A percentile compares a stretch with the other conserved stretches of the same genome.
Evolutionary conservation across 2,888 invertebrate genomes (phyloP).

Genomic region (Polydrusus pterygomalis): DNA sequence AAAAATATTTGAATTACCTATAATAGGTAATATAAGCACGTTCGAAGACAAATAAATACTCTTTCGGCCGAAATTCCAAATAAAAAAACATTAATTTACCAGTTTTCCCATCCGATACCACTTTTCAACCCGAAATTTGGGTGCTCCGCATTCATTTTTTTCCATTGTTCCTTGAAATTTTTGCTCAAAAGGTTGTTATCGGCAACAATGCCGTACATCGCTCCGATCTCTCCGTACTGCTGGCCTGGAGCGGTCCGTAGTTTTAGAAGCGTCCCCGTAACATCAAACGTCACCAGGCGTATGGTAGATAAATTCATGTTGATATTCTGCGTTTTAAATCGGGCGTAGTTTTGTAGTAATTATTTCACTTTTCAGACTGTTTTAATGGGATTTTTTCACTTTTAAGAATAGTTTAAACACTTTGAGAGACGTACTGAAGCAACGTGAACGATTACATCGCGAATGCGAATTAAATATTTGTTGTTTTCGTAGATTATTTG

Average conservation of each 20-base stretch:
- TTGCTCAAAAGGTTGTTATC: constrained; percentile 76
- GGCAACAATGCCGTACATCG: constrained; percentile 79
- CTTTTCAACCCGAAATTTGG: constrained; percentile 87
- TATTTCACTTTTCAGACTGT: not conserved
- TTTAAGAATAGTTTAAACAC: not conserved
- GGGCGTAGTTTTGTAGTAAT: not conserved
- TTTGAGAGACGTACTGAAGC: not conserved
- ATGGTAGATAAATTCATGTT: constrained; percentile 74
- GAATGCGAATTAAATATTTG: not conserved
- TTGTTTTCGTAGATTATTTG: constrained; percentile 20
- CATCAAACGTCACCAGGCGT: constrained; percentile 89
- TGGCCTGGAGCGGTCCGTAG: constrained; percentile 82
- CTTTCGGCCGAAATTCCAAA: constrained; percentile 2
- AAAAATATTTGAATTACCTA: constrained; percentile 6
- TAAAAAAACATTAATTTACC: constrained; percentile 71
- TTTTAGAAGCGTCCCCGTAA: constrained; percentile 88
- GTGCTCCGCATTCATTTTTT: constrained; percentile 78
- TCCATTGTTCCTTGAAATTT: constrained; percentile 81
- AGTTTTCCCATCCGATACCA: constrained; percentile 83
- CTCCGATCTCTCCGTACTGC: constrained; percentile 75
- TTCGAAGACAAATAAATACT: too few relatives aligned
- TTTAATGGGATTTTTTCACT: not conserved
- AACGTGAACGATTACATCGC: not conserved
- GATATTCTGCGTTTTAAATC: not conserved
- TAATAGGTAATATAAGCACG: too few relatives aligned